phyloP scores from a whole-genome alignment of 2,888 invertebrate species.

The Perizoma affinitatum region DNA sequence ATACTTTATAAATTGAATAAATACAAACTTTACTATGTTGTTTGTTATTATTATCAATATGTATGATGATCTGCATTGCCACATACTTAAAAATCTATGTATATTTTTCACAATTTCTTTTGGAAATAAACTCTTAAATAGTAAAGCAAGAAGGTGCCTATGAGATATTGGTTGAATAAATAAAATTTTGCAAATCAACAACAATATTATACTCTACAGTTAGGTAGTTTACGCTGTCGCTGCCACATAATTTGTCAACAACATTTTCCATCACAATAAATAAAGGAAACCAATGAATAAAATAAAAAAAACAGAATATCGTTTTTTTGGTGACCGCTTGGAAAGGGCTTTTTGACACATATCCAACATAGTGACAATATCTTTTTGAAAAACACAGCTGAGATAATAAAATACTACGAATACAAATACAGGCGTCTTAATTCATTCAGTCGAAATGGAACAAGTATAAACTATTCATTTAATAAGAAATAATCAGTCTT shows the following conservation, averaged over 20 bases:
- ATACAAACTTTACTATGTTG: slow-evolving; percentile 67
- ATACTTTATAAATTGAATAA: slow-evolving; percentile 70
- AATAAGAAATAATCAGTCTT: slow-evolving; percentile 86
- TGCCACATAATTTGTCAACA: slow-evolving; percentile 82
- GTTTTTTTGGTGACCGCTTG: slow-evolving; percentile 78
- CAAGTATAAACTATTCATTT: slow-evolving; percentile 82
- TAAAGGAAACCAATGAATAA: slow-evolving; percentile 70
- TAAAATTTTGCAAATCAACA: slow-evolving; percentile 82
- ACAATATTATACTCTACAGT: slow-evolving; percentile 75
- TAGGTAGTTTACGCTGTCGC: slow-evolving; percentile 68
- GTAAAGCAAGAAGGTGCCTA: slow-evolving; percentile 76
- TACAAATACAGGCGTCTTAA: slow-evolving; percentile 81
- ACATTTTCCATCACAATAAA: slow-evolving; percentile 81
- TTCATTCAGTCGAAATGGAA: slow-evolving; percentile 83
- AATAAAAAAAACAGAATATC: slow-evolving; percentile 67
- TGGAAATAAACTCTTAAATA: slow-evolving; percentile 73
- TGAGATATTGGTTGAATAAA: slow-evolving; percentile 75
- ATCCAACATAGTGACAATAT: slow-evolving; percentile 82
- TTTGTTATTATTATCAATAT: slow-evolving; percentile 72
- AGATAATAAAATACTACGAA: slow-evolving; percentile 73
- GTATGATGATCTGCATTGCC: slow-evolving; percentile 84
- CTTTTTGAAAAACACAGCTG: slow-evolving; percentile 72
- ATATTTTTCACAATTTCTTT: slow-evolving; percentile 80
- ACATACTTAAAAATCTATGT: slow-evolving; percentile 84
- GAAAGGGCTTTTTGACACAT: slow-evolving; percentile 84